These are phyloP conservation scores for Dolichoris vasculosae DNA, from an alignment of 1,140 invertebrate genomes.

Conservation along the genomic window DNA sequence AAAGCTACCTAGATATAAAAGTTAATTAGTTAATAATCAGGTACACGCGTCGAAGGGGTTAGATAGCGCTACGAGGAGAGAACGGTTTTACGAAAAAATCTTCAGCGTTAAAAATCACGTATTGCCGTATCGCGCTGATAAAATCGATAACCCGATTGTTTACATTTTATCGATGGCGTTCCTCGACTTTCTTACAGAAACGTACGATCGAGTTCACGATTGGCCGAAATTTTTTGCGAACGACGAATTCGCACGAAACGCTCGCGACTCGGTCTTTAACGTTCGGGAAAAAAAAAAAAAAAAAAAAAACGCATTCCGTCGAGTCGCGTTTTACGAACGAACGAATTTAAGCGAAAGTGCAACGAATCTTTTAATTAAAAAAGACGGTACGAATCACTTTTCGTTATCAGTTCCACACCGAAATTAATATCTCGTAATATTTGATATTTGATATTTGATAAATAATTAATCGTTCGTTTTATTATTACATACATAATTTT, in stretches of 20 bases:
- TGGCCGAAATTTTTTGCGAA: neutral
- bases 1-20: conserved; percentile 18
- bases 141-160: conserved; percentile 30
- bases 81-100: neutral
- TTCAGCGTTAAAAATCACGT: conserved; percentile 28
- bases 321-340: neutral
- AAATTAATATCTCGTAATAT: neutral
- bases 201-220: neutral
- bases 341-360: neutral
- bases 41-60: neutral
- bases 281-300: too few species aligned
- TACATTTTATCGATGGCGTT: conserved; percentile 26
- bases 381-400: neutral
- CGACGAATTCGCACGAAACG: neutral
- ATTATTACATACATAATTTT: neutral
- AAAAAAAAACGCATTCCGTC: neutral
- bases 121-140: conserved; percentile 14
- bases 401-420: neutral
- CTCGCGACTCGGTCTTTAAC: neutral
- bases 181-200: neutral
- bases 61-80: conserved; percentile 7
- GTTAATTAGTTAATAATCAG: conserved; percentile 4
- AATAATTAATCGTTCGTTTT: neutral
- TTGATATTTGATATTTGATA: neutral
- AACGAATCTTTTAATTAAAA: conserved; percentile 8